Evolutionary conservation across 1,140 invertebrate genomes (phyloP).

Genomic region (Cryptotermes secundus): DNA sequence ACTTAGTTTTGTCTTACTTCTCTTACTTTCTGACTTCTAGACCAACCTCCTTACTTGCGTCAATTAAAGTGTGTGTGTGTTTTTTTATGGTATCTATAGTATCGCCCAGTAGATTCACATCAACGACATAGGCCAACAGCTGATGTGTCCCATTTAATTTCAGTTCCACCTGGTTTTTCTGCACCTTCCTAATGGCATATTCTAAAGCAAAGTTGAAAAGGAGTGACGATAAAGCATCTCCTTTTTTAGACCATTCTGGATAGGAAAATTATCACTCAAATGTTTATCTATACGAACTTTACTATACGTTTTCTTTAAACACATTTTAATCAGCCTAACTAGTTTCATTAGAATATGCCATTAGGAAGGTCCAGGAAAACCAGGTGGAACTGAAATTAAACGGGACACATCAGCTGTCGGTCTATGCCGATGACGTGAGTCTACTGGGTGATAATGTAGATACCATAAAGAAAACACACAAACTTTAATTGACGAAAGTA

Average conservation of each 20-base stretch:
- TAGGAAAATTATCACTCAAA: neutral
- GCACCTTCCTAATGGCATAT: neutral
- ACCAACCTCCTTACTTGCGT: neutral
- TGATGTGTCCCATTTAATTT: neutral
- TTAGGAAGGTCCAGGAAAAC: no score
- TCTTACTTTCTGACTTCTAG: neutral
- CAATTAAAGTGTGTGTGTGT: neutral
- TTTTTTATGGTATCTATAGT: neutral
- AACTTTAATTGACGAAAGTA: no score
- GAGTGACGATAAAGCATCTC: neutral
- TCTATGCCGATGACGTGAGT: no score
- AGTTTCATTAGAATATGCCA: no score
- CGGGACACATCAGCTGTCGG: no score
- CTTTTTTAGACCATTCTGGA: neutral
- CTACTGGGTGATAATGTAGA: no score
- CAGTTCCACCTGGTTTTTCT: neutral
- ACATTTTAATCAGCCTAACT: neutral
- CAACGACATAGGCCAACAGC: neutral
- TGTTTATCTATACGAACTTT: neutral
- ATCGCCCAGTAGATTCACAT: neutral
- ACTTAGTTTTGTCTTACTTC: neutral
- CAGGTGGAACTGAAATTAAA: no score
- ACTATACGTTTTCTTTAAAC: neutral
- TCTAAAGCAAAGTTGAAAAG: neutral
- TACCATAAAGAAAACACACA: no score